Percentiles rank a stretch among this genome's conserved stretches.
Evolutionary conservation across 1,140 invertebrate genomes (phyloP).

Genomic region (Onthophagus taurus): DNA sequence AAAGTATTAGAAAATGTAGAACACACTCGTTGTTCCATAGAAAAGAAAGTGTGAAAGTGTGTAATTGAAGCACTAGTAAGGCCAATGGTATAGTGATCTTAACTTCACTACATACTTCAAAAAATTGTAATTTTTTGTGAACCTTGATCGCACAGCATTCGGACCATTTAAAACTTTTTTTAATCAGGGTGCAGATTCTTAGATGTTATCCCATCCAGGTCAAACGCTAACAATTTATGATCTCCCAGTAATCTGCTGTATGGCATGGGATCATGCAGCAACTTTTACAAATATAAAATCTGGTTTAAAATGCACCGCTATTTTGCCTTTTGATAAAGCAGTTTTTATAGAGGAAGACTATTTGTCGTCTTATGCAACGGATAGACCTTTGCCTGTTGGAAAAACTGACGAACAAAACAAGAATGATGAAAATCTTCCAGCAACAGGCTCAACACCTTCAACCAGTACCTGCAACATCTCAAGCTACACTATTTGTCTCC

Average conservation of each 20-base stretch:
- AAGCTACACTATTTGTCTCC: no score
- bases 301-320: constrained; percentile 9
- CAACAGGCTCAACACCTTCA: no score
- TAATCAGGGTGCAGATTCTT: constrained; percentile 1
- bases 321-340: not conserved
- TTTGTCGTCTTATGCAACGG: constrained; percentile 3
- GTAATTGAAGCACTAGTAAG: constrained; percentile 4
- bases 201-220: constrained; percentile 8
- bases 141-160: constrained; percentile 2
- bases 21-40: constrained; percentile 1
- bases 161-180: constrained; percentile 9
- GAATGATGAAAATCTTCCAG: no score
- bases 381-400: no score
- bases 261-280: constrained; percentile 3
- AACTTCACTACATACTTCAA: constrained; percentile 8
- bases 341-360: constrained; percentile 7
- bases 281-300: constrained; percentile 7
- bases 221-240: constrained; percentile 12
- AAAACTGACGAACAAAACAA: no score
- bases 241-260: not conserved
- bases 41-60: not conserved
- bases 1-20: constrained; percentile 9
- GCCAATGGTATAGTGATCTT: constrained; percentile 4
- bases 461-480: no score
- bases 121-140: constrained; percentile 4